Conservation (phyloP, 1,140 invertebrate species). For the Cotesia typhae region DNA sequence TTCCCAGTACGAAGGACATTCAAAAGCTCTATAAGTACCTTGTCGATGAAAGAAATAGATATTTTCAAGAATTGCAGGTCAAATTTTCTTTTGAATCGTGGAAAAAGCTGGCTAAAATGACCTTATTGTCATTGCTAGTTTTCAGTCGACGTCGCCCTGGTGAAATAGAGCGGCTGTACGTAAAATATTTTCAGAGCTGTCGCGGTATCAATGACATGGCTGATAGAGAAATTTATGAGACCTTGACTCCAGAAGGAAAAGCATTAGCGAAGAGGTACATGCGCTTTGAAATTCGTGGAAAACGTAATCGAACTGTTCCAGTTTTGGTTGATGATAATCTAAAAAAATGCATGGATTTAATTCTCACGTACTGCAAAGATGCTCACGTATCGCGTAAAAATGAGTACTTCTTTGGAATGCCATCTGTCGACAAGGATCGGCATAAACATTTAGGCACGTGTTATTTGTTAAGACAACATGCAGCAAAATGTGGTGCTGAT, state of each 20-base stretch:
- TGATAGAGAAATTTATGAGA: conserved; percentile 17
- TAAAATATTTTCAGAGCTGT: conserved; percentile 8
- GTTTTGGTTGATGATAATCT: conserved; percentile 19
- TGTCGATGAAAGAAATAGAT: not conserved
- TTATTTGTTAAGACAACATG: conserved; percentile 17
- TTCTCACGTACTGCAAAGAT: conserved; percentile 18
- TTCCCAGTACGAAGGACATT: conserved; percentile 22
- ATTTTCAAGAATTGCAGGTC: not conserved
- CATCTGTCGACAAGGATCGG: conserved; percentile 22
- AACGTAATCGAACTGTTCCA: conserved; percentile 18
- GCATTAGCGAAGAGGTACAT: conserved; percentile 24
- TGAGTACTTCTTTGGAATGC: conserved; percentile 27
- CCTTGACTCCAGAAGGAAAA: not conserved
- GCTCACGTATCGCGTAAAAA: conserved; percentile 15
- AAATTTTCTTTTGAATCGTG: conserved; percentile 24
- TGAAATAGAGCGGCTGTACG: conserved; percentile 24
- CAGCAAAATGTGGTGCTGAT: conserved; percentile 18
- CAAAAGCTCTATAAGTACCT: conserved; percentile 4
- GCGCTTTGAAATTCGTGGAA: conserved; percentile 31
- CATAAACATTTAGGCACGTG: conserved; percentile 21
- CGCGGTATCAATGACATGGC: conserved; percentile 14
- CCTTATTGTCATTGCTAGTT: conserved; percentile 8
- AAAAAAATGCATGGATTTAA: conserved; percentile 15
- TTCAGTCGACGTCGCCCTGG: conserved; percentile 36
- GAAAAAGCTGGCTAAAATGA: conserved; percentile 12